Evolutionary conservation across 2,888 invertebrate species (phyloP), one percentile per base, ranked within the genome.

Genomic region (Clitarchus hookeri): DNA sequence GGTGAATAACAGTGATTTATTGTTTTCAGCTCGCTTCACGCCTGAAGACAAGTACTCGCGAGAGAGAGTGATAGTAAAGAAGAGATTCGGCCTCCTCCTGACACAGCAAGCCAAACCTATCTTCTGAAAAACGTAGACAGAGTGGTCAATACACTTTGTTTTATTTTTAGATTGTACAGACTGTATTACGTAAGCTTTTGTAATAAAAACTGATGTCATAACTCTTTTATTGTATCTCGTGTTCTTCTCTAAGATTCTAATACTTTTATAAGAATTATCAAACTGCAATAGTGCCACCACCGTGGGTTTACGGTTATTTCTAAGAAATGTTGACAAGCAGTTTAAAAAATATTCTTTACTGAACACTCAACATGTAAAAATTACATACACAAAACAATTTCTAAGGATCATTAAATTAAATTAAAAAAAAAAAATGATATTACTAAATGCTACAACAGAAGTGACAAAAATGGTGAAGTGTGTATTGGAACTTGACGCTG

Each of bases 1-100:
- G 48, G 8, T 48, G 11, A 16, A 65, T 65, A 8, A 23, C 65
- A n/a, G 23, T 65, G 65, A 53, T 36, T 36, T 36, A 27, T 36
- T 82, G 0, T 85, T 94, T 94, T 78, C 92, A 96, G 98, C 98
- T 87, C 95, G 98, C 83, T 99, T 98, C 91, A 98, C 98, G 0
- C 98, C 98, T 0, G 98, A 98, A 91, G 98, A 99, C 91, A 97
- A 97, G 91, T 98, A 96, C 91, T 98, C 98, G 0, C 94, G 96
- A 88, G 96, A 98, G 89, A 93, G 98, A 89, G 95, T 98, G 88
- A 96, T 94, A 16, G 95, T 98, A 88, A 98, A 99, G 92, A 96
- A 96, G 91, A 94, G 98, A 90, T 98, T 97, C 92, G 96, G 96
- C 36, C 93, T 98, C 26, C 93, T 98, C 36, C 93, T 96, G 13